Base-by-base conservation (phyloP, 2,888 invertebrate species). In the Ceramica pisi region DNA sequence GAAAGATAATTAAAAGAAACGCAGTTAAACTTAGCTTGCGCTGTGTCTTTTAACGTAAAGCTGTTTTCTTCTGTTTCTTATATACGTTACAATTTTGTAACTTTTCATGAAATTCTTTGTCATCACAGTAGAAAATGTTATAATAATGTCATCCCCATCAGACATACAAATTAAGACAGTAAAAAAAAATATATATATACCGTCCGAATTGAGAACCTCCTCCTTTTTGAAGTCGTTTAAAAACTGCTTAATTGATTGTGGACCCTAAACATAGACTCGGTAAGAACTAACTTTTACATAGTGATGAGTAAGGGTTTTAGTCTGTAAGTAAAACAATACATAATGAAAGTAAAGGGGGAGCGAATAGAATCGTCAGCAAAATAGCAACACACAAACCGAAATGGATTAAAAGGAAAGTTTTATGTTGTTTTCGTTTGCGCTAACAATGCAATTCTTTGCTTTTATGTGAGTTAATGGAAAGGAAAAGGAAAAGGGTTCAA, bases 341-440 rank as follows among this genome's bases (percentile, higher is more conserved):
- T 61, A 35, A 44, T 21, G 12, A 1, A 44, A 65, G 46, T 31
- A 21, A 44, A 14, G 10, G 31, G 31, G 48, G 26, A 60, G n/a
- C 1, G 5, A 38, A 9, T n/a, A 60, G 12, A 50, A 10, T 55
- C 48, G 41, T 60, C 61, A 75, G 53, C 50, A 50, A 38, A 62
- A 75, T 21, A 51, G 35, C 10, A 48, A 35, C 8, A 44, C 44
- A 46, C 5, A 26, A 57, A 57, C 8, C 8, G 7, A 23, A 72
- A 70, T 62, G n/a, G 60, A 46, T 71, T 65, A n/a, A 65, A 61
- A 23, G 44, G 26, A 72, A 68, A 74, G 62, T 77, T 77, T 77
- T 26, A 0, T 26, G 41, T 56, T 53, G 6, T 21, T 51, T 57
- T 1, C 14, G 46, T 19, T 12, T 16, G 4, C 26, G 26, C 31